Evolutionary conservation across 1,140 invertebrate species (phyloP).

Genomic region (Cotesia vestalis): DNA sequence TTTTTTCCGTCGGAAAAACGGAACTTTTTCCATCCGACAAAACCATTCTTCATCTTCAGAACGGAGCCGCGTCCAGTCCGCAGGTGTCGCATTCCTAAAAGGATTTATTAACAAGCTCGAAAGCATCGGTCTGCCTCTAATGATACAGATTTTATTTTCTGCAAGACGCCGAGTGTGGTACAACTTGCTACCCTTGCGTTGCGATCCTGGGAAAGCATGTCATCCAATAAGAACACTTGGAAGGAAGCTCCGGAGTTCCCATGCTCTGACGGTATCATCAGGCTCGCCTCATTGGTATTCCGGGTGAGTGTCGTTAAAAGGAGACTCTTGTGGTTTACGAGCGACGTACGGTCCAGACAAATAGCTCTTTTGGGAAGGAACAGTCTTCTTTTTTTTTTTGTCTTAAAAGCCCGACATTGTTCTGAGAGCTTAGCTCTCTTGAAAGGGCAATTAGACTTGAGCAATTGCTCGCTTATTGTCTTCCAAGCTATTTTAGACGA

Average conservation of each 20-base stretch:
- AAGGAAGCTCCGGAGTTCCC: slow-evolving; percentile 29
- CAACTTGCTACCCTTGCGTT: slow-evolving; percentile 20
- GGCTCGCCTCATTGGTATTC: slow-evolving; percentile 53
- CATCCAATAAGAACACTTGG: slow-evolving; percentile 11
- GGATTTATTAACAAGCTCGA: slow-evolving; percentile 22
- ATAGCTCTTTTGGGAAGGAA: slow-evolving; percentile 45
- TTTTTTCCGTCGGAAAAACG: too few species aligned
- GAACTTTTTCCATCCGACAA: too few species aligned
- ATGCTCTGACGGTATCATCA: slow-evolving; percentile 16
- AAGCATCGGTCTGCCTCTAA: too few species aligned
- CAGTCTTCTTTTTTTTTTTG: background rate
- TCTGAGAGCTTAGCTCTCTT: too few species aligned
- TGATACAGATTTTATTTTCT: too few species aligned
- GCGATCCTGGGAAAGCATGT: slow-evolving; percentile 11
- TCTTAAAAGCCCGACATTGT: too few species aligned
- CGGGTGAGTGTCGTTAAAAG: slow-evolving; percentile 36
- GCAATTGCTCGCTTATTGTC: too few species aligned
- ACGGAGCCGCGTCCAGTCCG: background rate
- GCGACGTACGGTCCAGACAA: slow-evolving; percentile 54
- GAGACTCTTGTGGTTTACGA: slow-evolving; percentile 55
- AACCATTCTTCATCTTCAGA: too few species aligned
- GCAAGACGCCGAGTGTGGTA: background rate
- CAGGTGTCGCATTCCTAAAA: slow-evolving; percentile 13
- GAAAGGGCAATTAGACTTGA: too few species aligned
- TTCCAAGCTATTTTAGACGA: too few species aligned